Conservation (phyloP, 1,140 invertebrate genomes). For the Sarcophaga peregrina region DNA sequence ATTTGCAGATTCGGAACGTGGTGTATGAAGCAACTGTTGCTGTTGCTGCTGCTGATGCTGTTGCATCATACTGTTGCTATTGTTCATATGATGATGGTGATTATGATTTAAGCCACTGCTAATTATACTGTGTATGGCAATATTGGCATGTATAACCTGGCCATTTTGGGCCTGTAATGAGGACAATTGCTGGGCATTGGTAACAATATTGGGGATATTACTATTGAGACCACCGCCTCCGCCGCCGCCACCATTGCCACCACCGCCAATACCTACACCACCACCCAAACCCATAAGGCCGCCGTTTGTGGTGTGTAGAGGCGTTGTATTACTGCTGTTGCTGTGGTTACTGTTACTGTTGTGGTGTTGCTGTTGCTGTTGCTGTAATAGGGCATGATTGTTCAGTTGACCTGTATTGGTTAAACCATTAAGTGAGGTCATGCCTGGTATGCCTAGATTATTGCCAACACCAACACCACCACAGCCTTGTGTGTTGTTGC, state of each 20-base stretch:
- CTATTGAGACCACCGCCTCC: slow-evolving; percentile 33
- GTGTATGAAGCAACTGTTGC: slow-evolving; percentile 51
- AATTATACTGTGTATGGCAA: slow-evolving; percentile 40
- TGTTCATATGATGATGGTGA: slow-evolving; percentile 41
- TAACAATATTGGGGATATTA: slow-evolving; percentile 35
- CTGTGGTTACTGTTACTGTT: slow-evolving; percentile 25
- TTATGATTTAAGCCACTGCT: slow-evolving; percentile 45
- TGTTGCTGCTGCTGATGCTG: too few relatives aligned
- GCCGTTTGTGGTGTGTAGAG: slow-evolving; percentile 50
- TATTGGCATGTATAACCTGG: slow-evolving; percentile 26
- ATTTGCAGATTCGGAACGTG: slow-evolving; percentile 65
- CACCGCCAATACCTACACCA: slow-evolving; percentile 11
- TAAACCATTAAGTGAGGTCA: slow-evolving; percentile 24
- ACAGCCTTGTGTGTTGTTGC: neutral
- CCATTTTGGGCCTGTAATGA: slow-evolving; percentile 27
- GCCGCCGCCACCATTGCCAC: slow-evolving; percentile 35
- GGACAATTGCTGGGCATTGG: slow-evolving; percentile 16
- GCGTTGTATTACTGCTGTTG: neutral
- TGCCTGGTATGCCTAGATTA: neutral
- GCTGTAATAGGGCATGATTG: neutral
- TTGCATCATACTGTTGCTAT: slow-evolving; percentile 60
- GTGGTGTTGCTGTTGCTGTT: slow-evolving; percentile 32
- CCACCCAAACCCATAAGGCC: slow-evolving; percentile 28
- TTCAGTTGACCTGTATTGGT: neutral
- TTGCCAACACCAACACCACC: neutral